A percentile compares a stretch with the other conserved stretches of the same genome.
Evolutionary conservation across 2,888 invertebrate genomes (phyloP).

Genomic region (Malthinus flaveolus): DNA sequence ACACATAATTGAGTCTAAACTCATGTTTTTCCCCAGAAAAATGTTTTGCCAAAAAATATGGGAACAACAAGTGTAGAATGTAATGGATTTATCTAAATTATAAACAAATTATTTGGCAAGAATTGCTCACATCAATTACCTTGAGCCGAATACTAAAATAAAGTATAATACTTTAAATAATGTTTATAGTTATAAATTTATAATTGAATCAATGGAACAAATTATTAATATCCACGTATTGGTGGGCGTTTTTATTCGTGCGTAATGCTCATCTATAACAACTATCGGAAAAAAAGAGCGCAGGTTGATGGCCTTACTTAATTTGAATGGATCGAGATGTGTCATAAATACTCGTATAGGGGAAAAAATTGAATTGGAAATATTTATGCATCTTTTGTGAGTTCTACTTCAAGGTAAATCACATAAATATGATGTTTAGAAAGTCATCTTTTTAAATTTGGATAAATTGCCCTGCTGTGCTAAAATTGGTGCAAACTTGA

Average conservation of each 20-base stretch:
- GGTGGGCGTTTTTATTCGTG: slow-evolving; percentile 6
- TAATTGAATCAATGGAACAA: slow-evolving; percentile 6
- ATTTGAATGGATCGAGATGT: slow-evolving; percentile 1
- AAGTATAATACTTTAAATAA: neutral
- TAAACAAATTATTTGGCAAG: slow-evolving; percentile 4
- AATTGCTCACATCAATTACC: slow-evolving; percentile 1
- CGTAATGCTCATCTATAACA: neutral
- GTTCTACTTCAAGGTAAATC: slow-evolving; percentile 2
- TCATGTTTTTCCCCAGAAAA: no score
- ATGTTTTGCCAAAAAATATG: neutral
- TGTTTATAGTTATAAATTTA: neutral
- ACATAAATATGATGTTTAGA: slow-evolving; percentile 2
- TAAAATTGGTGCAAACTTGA: neutral
- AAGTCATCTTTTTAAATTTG: neutral
- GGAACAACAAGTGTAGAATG: neutral
- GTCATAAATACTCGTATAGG: neutral
- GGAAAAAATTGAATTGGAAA: slow-evolving; percentile 7
- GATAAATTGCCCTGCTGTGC: neutral
- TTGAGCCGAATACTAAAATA: slow-evolving; percentile 3
- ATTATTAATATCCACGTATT: neutral
- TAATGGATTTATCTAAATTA: slow-evolving; percentile 5
- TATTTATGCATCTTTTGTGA: neutral
- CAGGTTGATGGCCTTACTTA: slow-evolving; percentile 9
- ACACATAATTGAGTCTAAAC: no score
- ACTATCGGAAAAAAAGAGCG: neutral